Conservation (phyloP, 1,140 invertebrate genomes). For the Cydia strobilella region DNA sequence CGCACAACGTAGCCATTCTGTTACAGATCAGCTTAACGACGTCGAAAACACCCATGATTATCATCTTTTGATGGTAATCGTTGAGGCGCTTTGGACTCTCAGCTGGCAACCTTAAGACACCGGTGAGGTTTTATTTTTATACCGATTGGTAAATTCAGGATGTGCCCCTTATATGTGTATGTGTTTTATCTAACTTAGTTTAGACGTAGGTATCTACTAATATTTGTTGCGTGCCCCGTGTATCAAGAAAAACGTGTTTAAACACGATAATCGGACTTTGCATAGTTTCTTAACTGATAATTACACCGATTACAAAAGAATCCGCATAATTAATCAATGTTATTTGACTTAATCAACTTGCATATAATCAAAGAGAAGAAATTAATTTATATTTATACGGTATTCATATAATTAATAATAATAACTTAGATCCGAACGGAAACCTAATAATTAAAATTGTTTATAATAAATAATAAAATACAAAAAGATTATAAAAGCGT, state of each 20-base stretch:
- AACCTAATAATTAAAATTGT: neutral
- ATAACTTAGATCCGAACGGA: no score
- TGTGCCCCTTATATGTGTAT: slow-evolving; percentile 59
- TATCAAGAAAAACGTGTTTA: slow-evolving; percentile 18
- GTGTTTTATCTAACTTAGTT: slow-evolving; percentile 40
- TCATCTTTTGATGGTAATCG: slow-evolving; percentile 79
- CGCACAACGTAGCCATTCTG: slow-evolving; percentile 78
- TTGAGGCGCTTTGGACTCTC: slow-evolving; percentile 73
- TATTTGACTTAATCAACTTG: neutral
- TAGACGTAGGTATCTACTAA: slow-evolving; percentile 32
- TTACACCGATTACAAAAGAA: neutral
- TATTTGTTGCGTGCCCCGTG: slow-evolving; percentile 37
- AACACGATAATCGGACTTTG: slow-evolving; percentile 4
- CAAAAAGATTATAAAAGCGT: neutral
- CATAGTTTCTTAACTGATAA: slow-evolving; percentile 23
- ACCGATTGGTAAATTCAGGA: slow-evolving; percentile 51
- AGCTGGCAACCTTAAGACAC: slow-evolving; percentile 68
- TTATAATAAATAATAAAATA: neutral
- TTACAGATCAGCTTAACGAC: slow-evolving; percentile 80
- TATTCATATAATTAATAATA: neutral
- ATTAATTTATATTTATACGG: neutral
- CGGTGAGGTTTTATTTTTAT: slow-evolving; percentile 73
- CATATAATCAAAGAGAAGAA: neutral
- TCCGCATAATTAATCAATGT: neutral
- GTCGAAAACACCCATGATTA: slow-evolving; percentile 80